A percentile compares a stretch with the other conserved stretches of the same genome.
Conservation (phyloP, 2,888 invertebrate species). For the Steinernema carpocapsae region DNA sequence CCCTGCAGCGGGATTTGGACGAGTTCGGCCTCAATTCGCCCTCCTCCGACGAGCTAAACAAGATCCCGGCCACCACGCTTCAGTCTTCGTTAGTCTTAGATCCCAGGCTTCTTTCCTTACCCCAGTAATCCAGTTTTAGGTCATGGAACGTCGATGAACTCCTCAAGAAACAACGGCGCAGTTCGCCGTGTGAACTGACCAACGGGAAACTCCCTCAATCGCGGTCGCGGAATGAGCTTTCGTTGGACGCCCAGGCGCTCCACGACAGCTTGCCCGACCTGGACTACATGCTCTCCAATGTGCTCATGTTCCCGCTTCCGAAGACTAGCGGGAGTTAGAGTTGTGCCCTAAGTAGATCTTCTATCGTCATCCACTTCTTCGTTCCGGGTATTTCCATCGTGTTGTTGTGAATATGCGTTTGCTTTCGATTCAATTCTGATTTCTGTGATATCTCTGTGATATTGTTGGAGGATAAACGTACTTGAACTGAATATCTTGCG, state of each 20-base stretch:
- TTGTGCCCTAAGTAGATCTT: background rate
- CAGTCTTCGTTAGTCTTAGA: conserved; percentile 4
- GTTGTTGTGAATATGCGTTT: conserved; percentile 7
- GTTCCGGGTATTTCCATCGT: conserved; percentile 26
- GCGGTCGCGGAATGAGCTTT: conserved; percentile 46
- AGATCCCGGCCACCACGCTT: background rate
- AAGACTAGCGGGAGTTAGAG: conserved; percentile 10
- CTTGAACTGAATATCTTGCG: too few relatives aligned
- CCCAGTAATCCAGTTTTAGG: background rate
- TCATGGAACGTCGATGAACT: conserved; percentile 24
- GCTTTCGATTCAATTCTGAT: conserved; percentile 18
- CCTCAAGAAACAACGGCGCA: conserved; percentile 20
- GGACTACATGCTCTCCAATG: conserved; percentile 51
- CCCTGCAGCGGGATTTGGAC: conserved; percentile 51
- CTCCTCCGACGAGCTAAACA: background rate
- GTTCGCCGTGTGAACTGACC: conserved; percentile 19
- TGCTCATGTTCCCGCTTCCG: conserved; percentile 55
- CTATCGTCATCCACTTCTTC: conserved; percentile 28
- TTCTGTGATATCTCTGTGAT: conserved; percentile 34
- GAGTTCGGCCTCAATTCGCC: conserved; percentile 45
- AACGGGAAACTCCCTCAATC: conserved; percentile 26
- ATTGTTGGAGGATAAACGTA: background rate
- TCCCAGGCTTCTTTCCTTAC: background rate
- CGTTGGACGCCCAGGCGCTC: conserved; percentile 57
- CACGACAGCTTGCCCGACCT: conserved; percentile 59